Evolutionary conservation across 2,113 vertebrate species (phyloP).

Genomic region (Hystrix brachyura): DNA sequence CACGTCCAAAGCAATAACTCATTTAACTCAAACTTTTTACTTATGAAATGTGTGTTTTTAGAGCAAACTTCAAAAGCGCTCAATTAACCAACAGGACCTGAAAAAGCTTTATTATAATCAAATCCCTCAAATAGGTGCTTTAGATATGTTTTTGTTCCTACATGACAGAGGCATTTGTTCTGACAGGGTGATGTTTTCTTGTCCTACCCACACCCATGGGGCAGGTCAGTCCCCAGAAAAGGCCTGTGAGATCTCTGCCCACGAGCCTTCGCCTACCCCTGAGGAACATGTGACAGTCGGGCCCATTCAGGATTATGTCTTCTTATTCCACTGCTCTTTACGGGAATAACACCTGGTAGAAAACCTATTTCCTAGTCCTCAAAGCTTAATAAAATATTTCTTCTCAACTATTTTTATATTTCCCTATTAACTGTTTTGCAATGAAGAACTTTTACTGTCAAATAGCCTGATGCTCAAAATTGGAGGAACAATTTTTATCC

Average conservation of each 20-base stretch:
- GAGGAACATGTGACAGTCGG: not conserved
- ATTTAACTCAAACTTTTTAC: not conserved
- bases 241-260: not conserved
- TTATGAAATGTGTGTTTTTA: not conserved
- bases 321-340: constrained; percentile 11
- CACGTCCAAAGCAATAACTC: not conserved
- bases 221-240: not conserved
- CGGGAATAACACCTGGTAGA: not conserved
- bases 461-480: not conserved
- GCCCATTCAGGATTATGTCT: not conserved
- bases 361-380: constrained; percentile 21
- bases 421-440: not conserved
- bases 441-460: not conserved
- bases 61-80: constrained; percentile 27
- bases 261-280: not conserved
- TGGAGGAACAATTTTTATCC: not conserved
- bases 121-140: not conserved
- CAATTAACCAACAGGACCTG: not conserved
- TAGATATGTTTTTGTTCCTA: not conserved
- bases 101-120: constrained; percentile 13
- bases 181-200: not conserved
- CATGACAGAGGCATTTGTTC: not conserved
- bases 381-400: constrained; percentile 24
- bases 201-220: not conserved
- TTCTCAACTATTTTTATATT: constrained; percentile 1